These are phyloP conservation scores for Leptodactylus fuscus DNA, from an alignment of 2,113 vertebrate species.

Conservation along the genomic window DNA sequence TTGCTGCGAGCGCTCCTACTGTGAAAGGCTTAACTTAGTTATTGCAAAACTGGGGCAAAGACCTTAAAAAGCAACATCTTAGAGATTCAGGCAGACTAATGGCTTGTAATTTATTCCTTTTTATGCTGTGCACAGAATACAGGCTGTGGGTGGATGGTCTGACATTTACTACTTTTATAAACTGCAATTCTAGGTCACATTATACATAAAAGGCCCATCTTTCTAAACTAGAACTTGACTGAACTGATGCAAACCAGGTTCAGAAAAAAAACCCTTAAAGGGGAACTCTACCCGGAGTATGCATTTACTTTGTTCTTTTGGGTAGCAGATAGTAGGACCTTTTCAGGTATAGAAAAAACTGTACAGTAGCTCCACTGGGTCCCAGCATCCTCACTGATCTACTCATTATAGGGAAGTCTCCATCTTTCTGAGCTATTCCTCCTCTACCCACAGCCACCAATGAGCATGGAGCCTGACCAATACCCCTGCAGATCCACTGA, in stretches of 20 bases:
- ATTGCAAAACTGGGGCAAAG: background rate
- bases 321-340: too few relatives aligned
- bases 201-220: background rate
- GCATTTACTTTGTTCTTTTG: background rate
- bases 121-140: background rate
- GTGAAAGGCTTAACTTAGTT: constrained; percentile 5
- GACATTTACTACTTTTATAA: constrained; percentile 3
- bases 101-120: constrained; percentile 26
- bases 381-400: too few relatives aligned
- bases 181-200: constrained; percentile 2
- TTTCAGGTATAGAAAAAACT: too few relatives aligned
- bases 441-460: too few relatives aligned
- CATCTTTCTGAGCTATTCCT: too few relatives aligned
- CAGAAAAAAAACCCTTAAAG: background rate
- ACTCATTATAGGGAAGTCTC: too few relatives aligned
- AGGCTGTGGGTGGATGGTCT: background rate
- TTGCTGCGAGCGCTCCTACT: background rate
- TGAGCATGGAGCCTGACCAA: too few relatives aligned
- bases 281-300: background rate
- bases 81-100: constrained; percentile 15
- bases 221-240: background rate
- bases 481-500: too few relatives aligned
- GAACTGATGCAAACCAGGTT: background rate
- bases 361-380: too few relatives aligned
- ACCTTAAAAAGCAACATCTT: background rate